phyloP scores from a whole-genome alignment of 2,113 vertebrate genomes.

The Sapajus apella region DNA sequence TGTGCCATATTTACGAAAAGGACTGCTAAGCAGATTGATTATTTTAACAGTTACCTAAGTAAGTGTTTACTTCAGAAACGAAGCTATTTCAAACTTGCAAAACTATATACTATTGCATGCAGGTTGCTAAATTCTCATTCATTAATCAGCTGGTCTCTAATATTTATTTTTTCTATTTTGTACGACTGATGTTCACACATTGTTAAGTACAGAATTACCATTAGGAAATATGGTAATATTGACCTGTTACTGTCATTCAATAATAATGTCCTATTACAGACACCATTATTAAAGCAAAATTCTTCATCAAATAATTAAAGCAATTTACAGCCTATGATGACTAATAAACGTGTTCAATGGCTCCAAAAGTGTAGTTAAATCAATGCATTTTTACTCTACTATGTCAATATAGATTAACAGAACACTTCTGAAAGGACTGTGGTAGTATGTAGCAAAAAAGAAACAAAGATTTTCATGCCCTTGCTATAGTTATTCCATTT shows the following conservation, averaged over 20 bases:
- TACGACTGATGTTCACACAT: not conserved
- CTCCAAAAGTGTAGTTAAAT: not conserved
- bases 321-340: not conserved
- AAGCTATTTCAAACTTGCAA: constrained; percentile 7
- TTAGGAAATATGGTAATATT: not conserved
- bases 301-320: not conserved
- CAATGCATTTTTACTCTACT: not conserved
- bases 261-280: not conserved
- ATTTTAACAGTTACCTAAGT: not conserved
- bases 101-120: not conserved
- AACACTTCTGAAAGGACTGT: not conserved
- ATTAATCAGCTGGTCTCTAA: not conserved
- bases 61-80: not conserved
- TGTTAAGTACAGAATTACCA: not conserved
- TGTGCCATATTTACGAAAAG: not conserved
- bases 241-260: not conserved
- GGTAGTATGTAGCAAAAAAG: not conserved
- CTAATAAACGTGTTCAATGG: not conserved
- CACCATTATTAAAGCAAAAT: not conserved
- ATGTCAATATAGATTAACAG: not conserved
- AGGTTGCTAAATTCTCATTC: not conserved
- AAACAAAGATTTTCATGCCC: not conserved
- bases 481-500: not conserved
- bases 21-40: not conserved
- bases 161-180: not conserved